Evolutionary conservation across 2,113 vertebrate genomes (phyloP), one percentile per base, ranked within the genome.

Genomic region (Sceloporus tristichus): DNA sequence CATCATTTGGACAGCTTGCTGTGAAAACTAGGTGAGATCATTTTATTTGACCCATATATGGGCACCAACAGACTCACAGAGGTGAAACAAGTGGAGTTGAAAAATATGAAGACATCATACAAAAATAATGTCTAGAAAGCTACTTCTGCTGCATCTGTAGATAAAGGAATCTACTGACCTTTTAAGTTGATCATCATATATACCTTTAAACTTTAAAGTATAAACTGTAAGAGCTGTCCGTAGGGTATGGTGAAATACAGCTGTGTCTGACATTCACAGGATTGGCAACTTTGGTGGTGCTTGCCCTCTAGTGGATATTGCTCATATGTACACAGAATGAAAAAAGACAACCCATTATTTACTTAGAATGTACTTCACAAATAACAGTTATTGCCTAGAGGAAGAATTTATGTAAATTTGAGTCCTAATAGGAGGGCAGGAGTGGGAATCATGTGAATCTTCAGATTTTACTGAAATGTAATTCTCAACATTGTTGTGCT

Each of bases 261-360:
- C 74, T 29, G 1, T n/a, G 65, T 27, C 65, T 14, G 34, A 65
- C 29, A 19, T 19, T 65, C 54, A 16, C 38, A 68, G 79, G 34
- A 71, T n/a, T 85, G 82, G 83, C 79, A 4, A 0, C 84, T 83
- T 74, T 85, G 91, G 90, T 85, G 77, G 80, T 94, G 94, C 92
- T 96, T 93, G 96, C 95, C 95, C 96, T 88, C 96, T 96, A 71
- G 95, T 96, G 97, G 96, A 82, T 65, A 9, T 78, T 94, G 0
- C 42, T 68, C 70, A 11, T 84, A 23, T 85, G 53, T 25, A 85
- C 70, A 14, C 21, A 21, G 68, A 56, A 73, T 0, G 29, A 83
- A 54, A 86, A 85, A 54, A n/a, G 80, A 59, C 14, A 59, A 59
- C 56, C 11, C 11, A 10, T 59, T 48, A 16, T 59, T 59, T 59